Percentiles rank a stretch among this genome's conserved stretches.
Conservation (phyloP, 2,113 vertebrate genomes). For the Donacobius atricapilla region DNA sequence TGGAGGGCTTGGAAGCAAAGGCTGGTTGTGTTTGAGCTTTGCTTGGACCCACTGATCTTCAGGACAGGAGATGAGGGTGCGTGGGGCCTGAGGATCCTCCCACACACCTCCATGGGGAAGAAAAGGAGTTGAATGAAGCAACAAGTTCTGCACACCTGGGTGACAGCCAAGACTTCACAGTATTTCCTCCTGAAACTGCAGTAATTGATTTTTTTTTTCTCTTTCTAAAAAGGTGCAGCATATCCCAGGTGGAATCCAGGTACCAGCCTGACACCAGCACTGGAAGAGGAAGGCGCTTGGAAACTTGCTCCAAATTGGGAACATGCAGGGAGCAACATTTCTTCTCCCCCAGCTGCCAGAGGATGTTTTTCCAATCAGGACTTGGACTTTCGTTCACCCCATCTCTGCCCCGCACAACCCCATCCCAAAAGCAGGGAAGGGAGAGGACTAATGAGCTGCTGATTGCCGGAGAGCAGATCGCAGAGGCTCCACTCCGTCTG, state of each 20-base stretch:
- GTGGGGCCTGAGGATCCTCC: conserved; percentile 33
- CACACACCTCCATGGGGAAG: neutral
- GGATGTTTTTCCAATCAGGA: neutral
- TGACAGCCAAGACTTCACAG: conserved; percentile 9
- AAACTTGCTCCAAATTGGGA: neutral
- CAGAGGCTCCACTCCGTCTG: conserved; percentile 89
- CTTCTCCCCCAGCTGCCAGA: conserved; percentile 25
- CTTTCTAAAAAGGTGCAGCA: conserved; percentile 17
- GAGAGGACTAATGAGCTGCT: conserved; percentile 51
- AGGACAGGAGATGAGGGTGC: neutral
- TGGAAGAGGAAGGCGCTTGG: neutral
- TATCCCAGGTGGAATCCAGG: neutral
- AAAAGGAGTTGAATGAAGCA: conserved; percentile 8
- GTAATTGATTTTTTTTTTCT: neutral
- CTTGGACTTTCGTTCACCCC: conserved; percentile 1
- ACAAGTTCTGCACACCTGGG: neutral
- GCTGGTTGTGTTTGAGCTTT: neutral
- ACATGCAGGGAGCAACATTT: neutral
- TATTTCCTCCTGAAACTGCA: neutral
- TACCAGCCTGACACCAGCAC: neutral
- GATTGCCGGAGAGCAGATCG: conserved; percentile 58
- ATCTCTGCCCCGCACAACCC: neutral
- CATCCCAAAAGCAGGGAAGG: conserved; percentile 8
- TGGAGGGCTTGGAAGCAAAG: neutral
- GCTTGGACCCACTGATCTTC: neutral